Evolutionary conservation across 2,113 vertebrate species (phyloP).

Genomic region (Thermophis baileyi): DNA sequence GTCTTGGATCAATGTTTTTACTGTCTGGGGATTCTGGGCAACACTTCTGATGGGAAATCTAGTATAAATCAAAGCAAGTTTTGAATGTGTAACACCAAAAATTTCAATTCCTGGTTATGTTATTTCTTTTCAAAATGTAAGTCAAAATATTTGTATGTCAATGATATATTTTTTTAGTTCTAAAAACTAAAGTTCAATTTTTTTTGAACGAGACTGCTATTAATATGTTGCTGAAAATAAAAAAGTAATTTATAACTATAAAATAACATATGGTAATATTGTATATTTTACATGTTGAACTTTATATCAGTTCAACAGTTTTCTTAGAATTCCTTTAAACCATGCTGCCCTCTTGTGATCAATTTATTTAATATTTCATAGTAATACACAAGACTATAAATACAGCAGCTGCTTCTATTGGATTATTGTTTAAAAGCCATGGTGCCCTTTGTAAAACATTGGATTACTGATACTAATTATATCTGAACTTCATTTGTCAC

Average conservation of each 20-base stretch:
- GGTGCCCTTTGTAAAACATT: not conserved
- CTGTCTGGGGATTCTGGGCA: not conserved
- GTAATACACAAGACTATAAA: not conserved
- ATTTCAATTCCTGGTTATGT: not conserved
- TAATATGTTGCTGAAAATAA: not conserved
- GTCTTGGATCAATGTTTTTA: not conserved
- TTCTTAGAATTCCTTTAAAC: conserved; percentile 42
- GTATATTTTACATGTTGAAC: not conserved
- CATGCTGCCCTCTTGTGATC: conserved; percentile 74
- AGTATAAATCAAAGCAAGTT: not conserved
- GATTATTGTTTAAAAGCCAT: not conserved
- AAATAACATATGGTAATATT: not conserved
- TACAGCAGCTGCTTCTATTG: not conserved
- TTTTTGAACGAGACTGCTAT: not conserved
- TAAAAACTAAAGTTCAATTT: not conserved
- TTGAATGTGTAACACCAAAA: not conserved
- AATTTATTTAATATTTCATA: not conserved
- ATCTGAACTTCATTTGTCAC: not conserved
- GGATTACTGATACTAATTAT: not conserved
- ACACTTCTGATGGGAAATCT: not conserved
- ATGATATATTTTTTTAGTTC: not conserved
- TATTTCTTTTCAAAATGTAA: not conserved
- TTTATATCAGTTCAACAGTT: not conserved
- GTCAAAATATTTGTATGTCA: not conserved
- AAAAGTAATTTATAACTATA: not conserved